Percentiles rank a stretch among this genome's conserved stretches.
phyloP scores from a whole-genome alignment of 2,888 invertebrate species.

The Loripinus fragilis region DNA sequence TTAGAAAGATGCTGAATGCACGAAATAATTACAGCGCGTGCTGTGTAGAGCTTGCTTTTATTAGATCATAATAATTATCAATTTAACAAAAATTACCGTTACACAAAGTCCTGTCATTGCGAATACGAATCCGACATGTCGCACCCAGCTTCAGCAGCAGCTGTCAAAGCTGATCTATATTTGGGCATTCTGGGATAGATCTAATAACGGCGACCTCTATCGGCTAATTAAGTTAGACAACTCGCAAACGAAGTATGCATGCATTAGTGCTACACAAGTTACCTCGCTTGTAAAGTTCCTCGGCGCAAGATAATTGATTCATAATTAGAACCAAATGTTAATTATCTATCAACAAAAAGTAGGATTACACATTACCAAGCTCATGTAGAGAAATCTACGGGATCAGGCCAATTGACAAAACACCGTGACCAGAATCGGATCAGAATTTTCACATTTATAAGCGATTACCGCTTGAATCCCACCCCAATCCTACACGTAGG shows the following conservation, averaged over 20 bases:
- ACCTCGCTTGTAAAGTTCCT: neutral
- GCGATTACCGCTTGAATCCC: too few relatives aligned
- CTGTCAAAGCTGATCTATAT: slow-evolving; percentile 61
- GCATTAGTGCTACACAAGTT: neutral
- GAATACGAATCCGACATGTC: neutral
- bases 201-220: slow-evolving; percentile 43
- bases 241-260: neutral
- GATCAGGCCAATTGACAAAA: too few relatives aligned
- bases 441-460: too few relatives aligned
- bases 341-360: neutral
- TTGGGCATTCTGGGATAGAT: slow-evolving; percentile 59
- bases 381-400: too few relatives aligned
- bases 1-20: neutral
- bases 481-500: too few relatives aligned
- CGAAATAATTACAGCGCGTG: neutral
- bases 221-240: neutral
- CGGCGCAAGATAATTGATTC: neutral
- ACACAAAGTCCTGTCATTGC: neutral
- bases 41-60: neutral
- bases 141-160: slow-evolving; percentile 59
- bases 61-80: neutral
- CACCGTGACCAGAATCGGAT: too few relatives aligned
- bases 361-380: too few relatives aligned
- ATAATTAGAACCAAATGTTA: slow-evolving; percentile 8
- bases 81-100: neutral